Percentiles rank a stretch among this genome's conserved stretches.
These are phyloP conservation scores for Bombycilla garrulus DNA, from an alignment of 2,113 vertebrate genomes.

Conservation along the genomic window DNA sequence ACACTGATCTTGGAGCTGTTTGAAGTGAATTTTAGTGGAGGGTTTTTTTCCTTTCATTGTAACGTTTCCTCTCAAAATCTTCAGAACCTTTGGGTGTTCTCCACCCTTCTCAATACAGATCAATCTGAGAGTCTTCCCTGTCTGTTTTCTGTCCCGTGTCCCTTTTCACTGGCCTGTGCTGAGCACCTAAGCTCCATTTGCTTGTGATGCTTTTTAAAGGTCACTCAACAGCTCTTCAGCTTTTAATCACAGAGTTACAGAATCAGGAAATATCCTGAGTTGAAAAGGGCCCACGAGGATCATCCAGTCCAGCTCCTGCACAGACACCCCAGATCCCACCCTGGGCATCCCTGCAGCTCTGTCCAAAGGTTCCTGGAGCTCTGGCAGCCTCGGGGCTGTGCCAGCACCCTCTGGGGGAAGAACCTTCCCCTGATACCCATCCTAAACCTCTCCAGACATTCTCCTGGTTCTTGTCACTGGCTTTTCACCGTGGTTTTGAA, in stretches of 20 bases:
- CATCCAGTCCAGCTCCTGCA: neutral
- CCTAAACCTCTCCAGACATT: neutral
- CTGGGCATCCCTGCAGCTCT: rapidly evolving
- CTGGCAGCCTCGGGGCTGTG: neutral
- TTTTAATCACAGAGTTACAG: neutral
- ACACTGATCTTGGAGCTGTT: neutral
- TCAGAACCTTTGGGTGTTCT: neutral
- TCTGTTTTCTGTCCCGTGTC: neutral
- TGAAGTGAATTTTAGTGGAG: neutral
- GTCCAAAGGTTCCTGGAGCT: neutral
- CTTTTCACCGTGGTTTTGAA: neutral
- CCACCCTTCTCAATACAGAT: neutral
- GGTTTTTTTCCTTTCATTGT: neutral
- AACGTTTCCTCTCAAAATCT: neutral
- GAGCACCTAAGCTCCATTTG: neutral
- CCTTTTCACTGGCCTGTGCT: neutral
- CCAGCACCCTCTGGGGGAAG: no score
- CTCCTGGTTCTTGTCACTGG: neutral
- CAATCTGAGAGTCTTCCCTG: neutral
- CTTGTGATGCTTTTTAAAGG: neutral
- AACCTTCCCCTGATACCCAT: neutral
- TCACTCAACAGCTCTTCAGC: neutral
- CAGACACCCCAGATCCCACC: neutral
- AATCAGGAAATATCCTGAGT: neutral
- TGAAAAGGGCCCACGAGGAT: neutral